phyloP scores from a whole-genome alignment of 2,888 invertebrate genomes.

The Macropis europaea region DNA sequence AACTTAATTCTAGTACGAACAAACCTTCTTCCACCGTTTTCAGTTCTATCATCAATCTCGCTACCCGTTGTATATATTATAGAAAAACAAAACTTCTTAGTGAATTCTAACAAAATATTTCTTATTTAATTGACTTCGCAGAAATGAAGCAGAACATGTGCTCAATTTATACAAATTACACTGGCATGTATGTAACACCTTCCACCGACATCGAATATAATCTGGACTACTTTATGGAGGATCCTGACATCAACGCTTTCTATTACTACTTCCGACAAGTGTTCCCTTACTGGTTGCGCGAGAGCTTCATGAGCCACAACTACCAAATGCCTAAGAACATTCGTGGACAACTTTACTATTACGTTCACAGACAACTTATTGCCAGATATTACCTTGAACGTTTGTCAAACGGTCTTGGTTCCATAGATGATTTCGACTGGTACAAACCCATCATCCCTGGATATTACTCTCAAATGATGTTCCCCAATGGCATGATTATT shows the following conservation, averaged over 20 bases:
- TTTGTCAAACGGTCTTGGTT: constrained; percentile 83
- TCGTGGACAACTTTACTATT: constrained; percentile 85
- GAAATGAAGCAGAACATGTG: constrained; percentile 77
- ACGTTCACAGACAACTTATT: constrained; percentile 85
- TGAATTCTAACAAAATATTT: too few species aligned
- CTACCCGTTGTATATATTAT: too few species aligned
- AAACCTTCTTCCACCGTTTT: too few species aligned
- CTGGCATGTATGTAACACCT: constrained; percentile 80
- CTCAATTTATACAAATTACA: constrained; percentile 84
- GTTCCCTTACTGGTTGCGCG: constrained; percentile 85
- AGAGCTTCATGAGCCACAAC: too few species aligned
- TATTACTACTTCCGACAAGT: constrained; percentile 85
- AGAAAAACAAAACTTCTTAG: too few species aligned
- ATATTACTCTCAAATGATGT: constrained; percentile 84
- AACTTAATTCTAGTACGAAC: too few species aligned
- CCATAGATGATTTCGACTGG: constrained; percentile 83
- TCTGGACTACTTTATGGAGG: constrained; percentile 86
- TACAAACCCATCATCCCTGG: constrained; percentile 80
- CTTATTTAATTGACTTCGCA: constrained; percentile 18
- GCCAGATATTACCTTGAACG: constrained; percentile 88
- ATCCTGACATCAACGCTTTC: constrained; percentile 85
- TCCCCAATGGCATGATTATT: constrained; percentile 84
- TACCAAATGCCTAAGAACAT: constrained; percentile 81
- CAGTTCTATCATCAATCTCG: too few species aligned
- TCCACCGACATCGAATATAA: constrained; percentile 82